Conservation (phyloP, 2,888 invertebrate genomes). For the Anoplius nigerrimus region DNA sequence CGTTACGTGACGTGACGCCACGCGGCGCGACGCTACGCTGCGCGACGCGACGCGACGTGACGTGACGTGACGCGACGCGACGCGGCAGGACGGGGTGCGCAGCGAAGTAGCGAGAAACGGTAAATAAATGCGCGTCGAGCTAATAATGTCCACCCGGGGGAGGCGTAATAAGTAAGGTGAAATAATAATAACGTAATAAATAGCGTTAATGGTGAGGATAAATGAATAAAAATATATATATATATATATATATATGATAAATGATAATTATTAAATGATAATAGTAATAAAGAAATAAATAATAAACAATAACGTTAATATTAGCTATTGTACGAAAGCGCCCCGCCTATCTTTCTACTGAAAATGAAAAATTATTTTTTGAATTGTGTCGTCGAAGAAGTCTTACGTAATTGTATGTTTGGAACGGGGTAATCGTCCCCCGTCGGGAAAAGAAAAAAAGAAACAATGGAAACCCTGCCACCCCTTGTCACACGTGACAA, state of each 20-base stretch:
- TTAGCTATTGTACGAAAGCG: conserved; percentile 59
- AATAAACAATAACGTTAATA: conserved; percentile 52
- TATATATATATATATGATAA: conserved; percentile 49
- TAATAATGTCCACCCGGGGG: conserved; percentile 56
- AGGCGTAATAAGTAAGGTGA: conserved; percentile 43
- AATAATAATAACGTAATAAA: conserved; percentile 41
- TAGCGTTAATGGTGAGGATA: conserved; percentile 39
- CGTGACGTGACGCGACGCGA: background rate
- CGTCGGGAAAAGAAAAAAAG: conserved; percentile 22
- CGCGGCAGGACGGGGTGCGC: background rate
- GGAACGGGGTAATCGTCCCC: conserved; percentile 45
- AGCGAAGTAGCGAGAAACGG: conserved; percentile 7
- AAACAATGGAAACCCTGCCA: background rate
- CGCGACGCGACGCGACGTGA: background rate
- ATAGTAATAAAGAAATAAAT: conserved; percentile 46
- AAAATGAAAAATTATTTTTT: conserved; percentile 70
- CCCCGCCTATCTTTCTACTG: conserved; percentile 72
- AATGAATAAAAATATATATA: conserved; percentile 41
- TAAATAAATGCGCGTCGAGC: conserved; percentile 34
- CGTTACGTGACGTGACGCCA: conserved; percentile 20
- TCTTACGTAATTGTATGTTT: conserved; percentile 55
- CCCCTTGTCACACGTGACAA: background rate
- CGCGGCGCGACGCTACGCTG: background rate
- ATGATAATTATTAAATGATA: conserved; percentile 48
- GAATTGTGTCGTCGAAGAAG: conserved; percentile 67